phyloP scores from a whole-genome alignment of 2,113 vertebrate species.

The Ornithorhynchus anatinus region DNA sequence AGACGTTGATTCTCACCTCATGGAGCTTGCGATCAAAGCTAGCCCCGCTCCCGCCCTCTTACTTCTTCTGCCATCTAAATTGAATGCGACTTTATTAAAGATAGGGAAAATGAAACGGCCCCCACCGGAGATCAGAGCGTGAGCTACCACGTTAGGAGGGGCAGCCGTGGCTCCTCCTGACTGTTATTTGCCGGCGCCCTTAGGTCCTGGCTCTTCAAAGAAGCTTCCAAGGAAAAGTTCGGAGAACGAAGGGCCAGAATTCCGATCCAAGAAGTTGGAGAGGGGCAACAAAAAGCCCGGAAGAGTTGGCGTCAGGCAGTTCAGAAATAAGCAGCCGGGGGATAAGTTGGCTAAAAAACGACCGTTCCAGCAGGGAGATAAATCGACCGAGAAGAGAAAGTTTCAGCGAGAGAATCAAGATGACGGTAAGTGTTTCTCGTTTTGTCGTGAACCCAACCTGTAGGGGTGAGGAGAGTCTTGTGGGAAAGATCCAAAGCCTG shows the following conservation, averaged over 20 bases:
- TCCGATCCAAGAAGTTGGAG: conserved; percentile 61
- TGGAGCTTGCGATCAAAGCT: too few species aligned
- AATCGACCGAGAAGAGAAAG: conserved; percentile 62
- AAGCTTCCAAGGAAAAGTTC: conserved; percentile 38
- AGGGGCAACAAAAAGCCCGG: conserved; percentile 60
- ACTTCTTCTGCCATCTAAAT: too few species aligned
- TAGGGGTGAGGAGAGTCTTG: too few species aligned
- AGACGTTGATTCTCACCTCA: neutral
- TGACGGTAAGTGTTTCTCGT: conserved; percentile 51
- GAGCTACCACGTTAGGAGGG: too few species aligned
- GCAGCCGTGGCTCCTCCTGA: too few species aligned
- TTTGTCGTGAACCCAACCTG: too few species aligned
- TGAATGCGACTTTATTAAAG: too few species aligned
- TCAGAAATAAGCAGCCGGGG: conserved; percentile 66
- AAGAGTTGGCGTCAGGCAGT: conserved; percentile 63
- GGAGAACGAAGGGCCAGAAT: conserved; percentile 53
- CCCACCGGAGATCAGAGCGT: too few species aligned
- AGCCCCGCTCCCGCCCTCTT: too few species aligned
- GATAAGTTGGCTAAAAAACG: conserved; percentile 61
- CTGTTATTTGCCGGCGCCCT: neutral
- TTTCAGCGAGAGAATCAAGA: conserved; percentile 41
- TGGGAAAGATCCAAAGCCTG: too few species aligned
- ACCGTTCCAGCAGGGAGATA: conserved; percentile 49
- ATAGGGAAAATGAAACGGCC: too few species aligned
- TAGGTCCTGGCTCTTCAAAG: conserved; percentile 55